Evolutionary conservation across 2,888 invertebrate genomes (phyloP).

Genomic region (Falcaria lacertinaria): DNA sequence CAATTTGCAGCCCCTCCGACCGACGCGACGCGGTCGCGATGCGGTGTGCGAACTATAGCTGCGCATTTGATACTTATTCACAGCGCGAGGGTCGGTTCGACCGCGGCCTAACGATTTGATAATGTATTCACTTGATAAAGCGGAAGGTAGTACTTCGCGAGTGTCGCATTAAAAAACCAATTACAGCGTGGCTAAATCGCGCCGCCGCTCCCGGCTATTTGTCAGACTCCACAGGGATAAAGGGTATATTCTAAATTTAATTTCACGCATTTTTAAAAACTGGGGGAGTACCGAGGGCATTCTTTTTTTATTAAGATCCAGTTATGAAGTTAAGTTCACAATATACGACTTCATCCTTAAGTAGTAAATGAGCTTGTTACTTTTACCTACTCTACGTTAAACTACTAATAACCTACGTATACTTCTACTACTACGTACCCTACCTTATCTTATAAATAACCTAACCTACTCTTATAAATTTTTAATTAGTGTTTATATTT

Average conservation of each 20-base stretch:
- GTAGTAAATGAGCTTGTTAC: slow-evolving; percentile 21
- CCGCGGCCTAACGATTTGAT: slow-evolving; percentile 76
- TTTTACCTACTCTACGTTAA: background rate
- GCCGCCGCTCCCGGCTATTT: slow-evolving; percentile 70
- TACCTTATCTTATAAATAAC: no score
- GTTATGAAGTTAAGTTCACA: slow-evolving; percentile 52
- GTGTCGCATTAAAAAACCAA: slow-evolving; percentile 78
- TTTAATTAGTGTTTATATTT: no score
- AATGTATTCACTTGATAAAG: slow-evolving; percentile 80
- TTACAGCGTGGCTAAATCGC: slow-evolving; percentile 77
- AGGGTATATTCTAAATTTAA: slow-evolving; percentile 77
- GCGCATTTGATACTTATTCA: slow-evolving; percentile 76
- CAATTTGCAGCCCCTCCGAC: slow-evolving; percentile 64
- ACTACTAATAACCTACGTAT: no score
- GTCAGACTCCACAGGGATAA: slow-evolving; percentile 76
- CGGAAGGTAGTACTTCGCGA: slow-evolving; percentile 76
- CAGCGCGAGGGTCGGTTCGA: slow-evolving; percentile 53
- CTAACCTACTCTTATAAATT: no score
- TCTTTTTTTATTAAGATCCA: slow-evolving; percentile 62
- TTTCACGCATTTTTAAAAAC: slow-evolving; percentile 77
- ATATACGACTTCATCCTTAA: slow-evolving; percentile 51
- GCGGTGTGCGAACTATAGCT: slow-evolving; percentile 53
- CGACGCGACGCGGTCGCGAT: slow-evolving; percentile 29
- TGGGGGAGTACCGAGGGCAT: slow-evolving; percentile 61
- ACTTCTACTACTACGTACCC: no score